phyloP scores from a whole-genome alignment of 2,113 vertebrate genomes.

The Indicator maculatus region DNA sequence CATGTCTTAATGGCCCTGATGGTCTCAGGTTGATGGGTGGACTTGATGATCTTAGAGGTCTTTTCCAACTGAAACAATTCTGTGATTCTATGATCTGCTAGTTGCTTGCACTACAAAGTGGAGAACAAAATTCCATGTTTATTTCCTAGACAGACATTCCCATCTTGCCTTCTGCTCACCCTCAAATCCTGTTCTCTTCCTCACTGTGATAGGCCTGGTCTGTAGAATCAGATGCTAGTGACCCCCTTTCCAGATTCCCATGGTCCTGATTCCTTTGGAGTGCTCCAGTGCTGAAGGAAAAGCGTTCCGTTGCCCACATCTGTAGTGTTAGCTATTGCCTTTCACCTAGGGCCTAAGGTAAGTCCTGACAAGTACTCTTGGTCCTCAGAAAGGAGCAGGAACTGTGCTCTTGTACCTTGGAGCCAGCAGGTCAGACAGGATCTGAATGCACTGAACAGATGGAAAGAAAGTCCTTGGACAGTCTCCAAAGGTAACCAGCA shows the following conservation, averaged over 20 bases:
- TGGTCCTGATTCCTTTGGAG: neutral
- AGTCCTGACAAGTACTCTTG: neutral
- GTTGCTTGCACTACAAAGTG: neutral
- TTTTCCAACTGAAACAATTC: too few species aligned
- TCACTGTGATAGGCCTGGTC: neutral
- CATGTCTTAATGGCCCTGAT: too few species aligned
- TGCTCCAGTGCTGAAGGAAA: neutral
- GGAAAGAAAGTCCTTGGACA: neutral
- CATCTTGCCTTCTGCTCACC: neutral
- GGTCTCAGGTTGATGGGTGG: too few species aligned
- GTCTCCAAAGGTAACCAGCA: conserved; percentile 18
- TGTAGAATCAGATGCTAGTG: neutral
- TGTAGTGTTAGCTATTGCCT: neutral
- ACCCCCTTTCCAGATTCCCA: neutral
- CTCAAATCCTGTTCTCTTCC: neutral
- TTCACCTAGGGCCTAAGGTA: neutral
- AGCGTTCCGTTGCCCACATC: neutral
- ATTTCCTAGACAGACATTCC: neutral
- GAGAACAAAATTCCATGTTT: neutral
- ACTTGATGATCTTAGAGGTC: too few species aligned
- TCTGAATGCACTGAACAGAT: neutral
- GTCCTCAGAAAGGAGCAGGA: neutral
- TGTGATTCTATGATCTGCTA: neutral
- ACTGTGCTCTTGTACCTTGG: neutral
- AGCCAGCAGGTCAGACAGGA: conserved; percentile 11